Evolutionary conservation across 2,888 invertebrate species (phyloP).

Genomic region (Tetramorium bicarinatum): DNA sequence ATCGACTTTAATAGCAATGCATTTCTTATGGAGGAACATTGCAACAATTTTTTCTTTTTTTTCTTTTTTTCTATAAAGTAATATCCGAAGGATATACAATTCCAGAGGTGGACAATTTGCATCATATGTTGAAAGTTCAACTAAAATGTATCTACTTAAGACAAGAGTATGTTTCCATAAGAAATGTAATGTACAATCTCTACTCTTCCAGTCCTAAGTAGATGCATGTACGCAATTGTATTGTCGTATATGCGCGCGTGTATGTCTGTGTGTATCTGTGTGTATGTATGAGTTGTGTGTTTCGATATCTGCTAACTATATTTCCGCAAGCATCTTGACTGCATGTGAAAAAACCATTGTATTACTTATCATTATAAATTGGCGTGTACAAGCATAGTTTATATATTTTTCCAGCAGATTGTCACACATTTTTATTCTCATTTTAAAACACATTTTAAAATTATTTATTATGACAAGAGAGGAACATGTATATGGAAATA

Average conservation of each 20-base stretch:
- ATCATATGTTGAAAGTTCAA: conserved; percentile 55
- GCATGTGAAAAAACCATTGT: conserved; percentile 42
- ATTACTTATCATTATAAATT: conserved; percentile 9
- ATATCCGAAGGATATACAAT: conserved; percentile 71
- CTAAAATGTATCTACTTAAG: conserved; percentile 80
- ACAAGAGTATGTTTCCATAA: conserved; percentile 84
- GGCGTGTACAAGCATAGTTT: conserved; percentile 6
- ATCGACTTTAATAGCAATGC: conserved; percentile 82
- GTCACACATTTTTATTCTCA: background rate
- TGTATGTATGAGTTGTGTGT: background rate
- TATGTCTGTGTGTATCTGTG: background rate
- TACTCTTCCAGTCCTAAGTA: conserved; percentile 84
- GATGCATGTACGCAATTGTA: conserved; percentile 80
- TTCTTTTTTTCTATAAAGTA: conserved; percentile 4
- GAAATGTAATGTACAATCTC: conserved; percentile 83
- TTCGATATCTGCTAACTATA: conserved; percentile 29
- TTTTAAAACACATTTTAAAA: background rate
- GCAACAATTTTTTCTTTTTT: conserved; percentile 54
- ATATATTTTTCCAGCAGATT: conserved; percentile 13
- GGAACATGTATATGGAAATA: background rate
- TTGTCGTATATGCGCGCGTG: conserved; percentile 38
- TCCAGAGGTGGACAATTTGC: conserved; percentile 83
- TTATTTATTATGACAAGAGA: background rate
- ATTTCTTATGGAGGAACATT: conserved; percentile 85
- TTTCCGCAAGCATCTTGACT: conserved; percentile 28